A percentile compares a stretch with the other conserved stretches of the same genome.
These are phyloP conservation scores for Callaeas wilsoni DNA, from an alignment of 2,113 vertebrate species.

Conservation along the genomic window DNA sequence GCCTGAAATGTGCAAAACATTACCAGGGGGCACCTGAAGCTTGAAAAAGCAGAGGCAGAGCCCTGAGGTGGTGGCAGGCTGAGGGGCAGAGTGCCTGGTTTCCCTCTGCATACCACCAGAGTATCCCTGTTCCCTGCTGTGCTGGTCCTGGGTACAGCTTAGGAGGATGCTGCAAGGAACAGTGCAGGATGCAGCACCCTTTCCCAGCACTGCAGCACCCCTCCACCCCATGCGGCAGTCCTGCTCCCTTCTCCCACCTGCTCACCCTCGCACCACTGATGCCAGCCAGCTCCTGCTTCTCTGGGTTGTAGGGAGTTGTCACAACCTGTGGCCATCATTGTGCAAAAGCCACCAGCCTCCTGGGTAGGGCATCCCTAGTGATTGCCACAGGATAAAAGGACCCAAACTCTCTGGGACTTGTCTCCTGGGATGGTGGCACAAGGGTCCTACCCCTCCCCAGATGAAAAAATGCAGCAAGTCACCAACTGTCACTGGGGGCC, in stretches of 20 bases:
- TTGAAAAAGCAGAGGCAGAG: neutral
- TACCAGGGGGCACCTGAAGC: neutral
- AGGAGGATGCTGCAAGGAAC: neutral
- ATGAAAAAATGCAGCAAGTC: neutral
- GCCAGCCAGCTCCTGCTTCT: neutral
- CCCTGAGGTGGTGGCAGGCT: accelerated
- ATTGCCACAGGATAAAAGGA: neutral
- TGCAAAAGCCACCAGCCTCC: neutral
- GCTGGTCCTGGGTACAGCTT: neutral
- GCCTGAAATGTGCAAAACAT: neutral
- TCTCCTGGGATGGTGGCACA: neutral
- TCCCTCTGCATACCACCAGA: neutral
- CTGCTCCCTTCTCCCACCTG: neutral
- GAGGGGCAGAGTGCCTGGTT: neutral
- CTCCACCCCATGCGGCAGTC: accelerated
- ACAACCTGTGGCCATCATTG: neutral
- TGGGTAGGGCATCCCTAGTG: neutral
- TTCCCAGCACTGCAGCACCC: neutral
- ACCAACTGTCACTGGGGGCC: neutral
- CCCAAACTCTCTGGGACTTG: neutral
- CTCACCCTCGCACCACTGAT: neutral
- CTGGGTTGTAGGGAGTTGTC: neutral
- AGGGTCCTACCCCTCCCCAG: neutral
- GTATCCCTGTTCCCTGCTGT: neutral
- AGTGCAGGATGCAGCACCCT: accelerated